Evolutionary conservation across 1,140 invertebrate species (phyloP).

Genomic region (Sycophaga agraensis): DNA sequence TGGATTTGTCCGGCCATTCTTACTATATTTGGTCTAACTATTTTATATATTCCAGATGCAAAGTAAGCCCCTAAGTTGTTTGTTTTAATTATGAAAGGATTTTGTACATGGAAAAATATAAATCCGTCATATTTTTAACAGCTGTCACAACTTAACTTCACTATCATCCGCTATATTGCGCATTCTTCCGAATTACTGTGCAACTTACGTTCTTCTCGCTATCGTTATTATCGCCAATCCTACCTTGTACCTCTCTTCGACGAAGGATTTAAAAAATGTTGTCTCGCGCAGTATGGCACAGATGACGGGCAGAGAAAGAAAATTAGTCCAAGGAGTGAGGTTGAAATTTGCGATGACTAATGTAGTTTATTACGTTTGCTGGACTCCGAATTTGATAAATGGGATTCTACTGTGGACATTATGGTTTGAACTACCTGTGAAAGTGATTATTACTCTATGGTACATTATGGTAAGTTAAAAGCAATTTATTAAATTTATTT

Average conservation of each 20-base stretch:
- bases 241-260: constrained; percentile 68
- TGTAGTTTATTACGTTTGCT: constrained; percentile 77
- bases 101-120: background rate
- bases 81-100: background rate
- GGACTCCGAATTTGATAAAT: constrained; percentile 79
- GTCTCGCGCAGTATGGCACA: constrained; percentile 65
- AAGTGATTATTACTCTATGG: constrained; percentile 71
- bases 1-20: constrained; percentile 73
- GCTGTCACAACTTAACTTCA: constrained; percentile 69
- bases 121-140: constrained; percentile 51
- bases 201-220: constrained; percentile 72
- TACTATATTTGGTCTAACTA: constrained; percentile 67
- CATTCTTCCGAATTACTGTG: constrained; percentile 77
- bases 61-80: constrained; percentile 62
- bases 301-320: constrained; percentile 71
- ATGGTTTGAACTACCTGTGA: constrained; percentile 71
- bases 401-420: constrained; percentile 74
- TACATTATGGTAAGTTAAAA: constrained; percentile 72
- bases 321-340: constrained; percentile 68
- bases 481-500: background rate
- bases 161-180: constrained; percentile 63
- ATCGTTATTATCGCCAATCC: constrained; percentile 77
- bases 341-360: constrained; percentile 77
- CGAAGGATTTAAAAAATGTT: constrained; percentile 64
- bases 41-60: constrained; percentile 75